Conservation (phyloP, 2,113 vertebrate species). For the Callopanchax toddi region DNA sequence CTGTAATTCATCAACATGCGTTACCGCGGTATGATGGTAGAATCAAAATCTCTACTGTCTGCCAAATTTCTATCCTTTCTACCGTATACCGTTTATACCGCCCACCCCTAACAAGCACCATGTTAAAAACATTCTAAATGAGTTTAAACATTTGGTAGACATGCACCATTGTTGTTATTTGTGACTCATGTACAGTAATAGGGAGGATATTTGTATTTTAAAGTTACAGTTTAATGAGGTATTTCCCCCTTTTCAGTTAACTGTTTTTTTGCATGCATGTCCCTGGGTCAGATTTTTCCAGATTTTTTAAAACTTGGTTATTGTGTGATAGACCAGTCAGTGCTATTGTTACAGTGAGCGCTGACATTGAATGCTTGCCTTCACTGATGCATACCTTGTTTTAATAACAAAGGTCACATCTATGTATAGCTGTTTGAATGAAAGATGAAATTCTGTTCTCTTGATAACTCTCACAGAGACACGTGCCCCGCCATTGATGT, state of each 20-base stretch:
- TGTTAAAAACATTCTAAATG: too few relatives aligned
- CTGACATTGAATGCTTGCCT: conserved; percentile 49
- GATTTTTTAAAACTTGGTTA: background rate
- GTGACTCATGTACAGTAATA: background rate
- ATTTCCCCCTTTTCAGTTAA: conserved; percentile 1
- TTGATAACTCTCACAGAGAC: background rate
- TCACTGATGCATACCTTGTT: conserved; percentile 18
- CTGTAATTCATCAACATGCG: too few relatives aligned
- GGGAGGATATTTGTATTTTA: background rate
- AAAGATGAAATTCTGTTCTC: conserved; percentile 19
- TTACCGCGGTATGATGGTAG: too few relatives aligned
- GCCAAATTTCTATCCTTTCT: too few relatives aligned
- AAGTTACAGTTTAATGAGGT: background rate
- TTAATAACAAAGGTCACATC: conserved; percentile 35
- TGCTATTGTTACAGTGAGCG: conserved; percentile 48
- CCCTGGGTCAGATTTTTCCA: background rate
- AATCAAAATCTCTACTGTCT: too few relatives aligned
- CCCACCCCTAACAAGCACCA: background rate
- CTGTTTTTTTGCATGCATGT: conserved; percentile 5
- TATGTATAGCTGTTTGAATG: conserved; percentile 41
- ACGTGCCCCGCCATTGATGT: too few relatives aligned
- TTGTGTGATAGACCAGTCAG: conserved; percentile 20
- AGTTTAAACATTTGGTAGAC: too few relatives aligned
- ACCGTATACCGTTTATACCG: too few relatives aligned
- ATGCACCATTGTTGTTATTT: background rate